Conservation (phyloP, 2,113 vertebrate species). For the Alexandromys fortis region DNA sequence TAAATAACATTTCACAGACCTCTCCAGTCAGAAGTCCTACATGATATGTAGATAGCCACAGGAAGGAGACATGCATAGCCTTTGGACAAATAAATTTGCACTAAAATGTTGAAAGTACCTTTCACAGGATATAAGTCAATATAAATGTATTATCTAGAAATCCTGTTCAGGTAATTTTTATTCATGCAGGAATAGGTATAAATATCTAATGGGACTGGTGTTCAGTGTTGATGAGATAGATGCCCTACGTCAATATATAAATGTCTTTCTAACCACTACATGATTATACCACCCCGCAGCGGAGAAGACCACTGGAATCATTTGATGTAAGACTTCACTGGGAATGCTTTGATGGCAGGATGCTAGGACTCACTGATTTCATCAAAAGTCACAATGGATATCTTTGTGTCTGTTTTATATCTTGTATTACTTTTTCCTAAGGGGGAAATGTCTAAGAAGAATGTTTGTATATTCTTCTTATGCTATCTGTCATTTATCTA, state of each 20-base stretch:
- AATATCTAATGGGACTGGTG: background rate
- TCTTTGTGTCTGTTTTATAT: background rate
- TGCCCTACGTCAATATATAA: background rate
- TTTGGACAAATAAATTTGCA: background rate
- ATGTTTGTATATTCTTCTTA: background rate
- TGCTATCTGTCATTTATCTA: background rate
- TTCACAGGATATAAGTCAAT: background rate
- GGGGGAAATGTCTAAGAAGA: background rate
- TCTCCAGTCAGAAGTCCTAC: background rate
- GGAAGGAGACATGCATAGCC: too few relatives aligned
- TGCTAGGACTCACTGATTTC: background rate
- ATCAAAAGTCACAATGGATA: background rate
- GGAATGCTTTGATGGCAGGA: background rate
- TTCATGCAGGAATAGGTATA: background rate
- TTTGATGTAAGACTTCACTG: background rate
- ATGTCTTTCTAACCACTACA: background rate
- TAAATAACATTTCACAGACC: background rate
- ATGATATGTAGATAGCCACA: background rate
- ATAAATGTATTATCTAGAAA: background rate
- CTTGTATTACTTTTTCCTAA: background rate
- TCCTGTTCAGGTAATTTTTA: background rate
- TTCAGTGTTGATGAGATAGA: background rate
- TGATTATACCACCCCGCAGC: background rate
- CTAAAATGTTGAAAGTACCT: background rate
- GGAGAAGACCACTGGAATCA: background rate